Percentiles rank a stretch among this genome's conserved stretches.
phyloP scores from a whole-genome alignment of 2,113 vertebrate genomes.

The Elephas maximus region DNA sequence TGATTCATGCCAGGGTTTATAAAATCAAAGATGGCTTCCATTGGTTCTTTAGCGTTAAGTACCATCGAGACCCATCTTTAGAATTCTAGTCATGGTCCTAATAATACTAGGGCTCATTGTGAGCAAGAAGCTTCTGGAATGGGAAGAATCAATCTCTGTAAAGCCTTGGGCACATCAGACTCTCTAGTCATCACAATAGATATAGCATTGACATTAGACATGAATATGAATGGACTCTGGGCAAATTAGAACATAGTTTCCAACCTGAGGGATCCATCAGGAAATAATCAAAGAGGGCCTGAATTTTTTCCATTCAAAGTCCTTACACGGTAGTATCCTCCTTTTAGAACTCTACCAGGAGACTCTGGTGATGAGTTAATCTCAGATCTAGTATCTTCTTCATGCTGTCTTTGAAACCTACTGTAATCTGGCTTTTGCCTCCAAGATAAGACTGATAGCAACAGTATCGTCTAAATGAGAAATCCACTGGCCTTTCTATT shows the following conservation, averaged over 20 bases:
- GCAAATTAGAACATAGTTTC: neutral
- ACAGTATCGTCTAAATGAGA: neutral
- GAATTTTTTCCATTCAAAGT: neutral
- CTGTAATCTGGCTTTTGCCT: neutral
- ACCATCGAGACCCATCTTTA: neutral
- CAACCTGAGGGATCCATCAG: neutral
- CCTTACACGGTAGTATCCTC: neutral
- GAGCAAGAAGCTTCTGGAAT: neutral
- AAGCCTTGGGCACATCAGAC: neutral
- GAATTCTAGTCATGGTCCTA: neutral
- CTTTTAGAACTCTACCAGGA: neutral
- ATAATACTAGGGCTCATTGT: neutral
- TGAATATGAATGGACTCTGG: neutral
- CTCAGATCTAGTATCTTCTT: neutral
- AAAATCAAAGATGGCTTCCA: constrained; percentile 38
- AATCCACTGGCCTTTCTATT: neutral
- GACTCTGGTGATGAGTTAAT: neutral
- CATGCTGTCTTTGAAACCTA: constrained; percentile 19
- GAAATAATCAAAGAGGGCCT: neutral
- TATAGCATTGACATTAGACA: neutral
- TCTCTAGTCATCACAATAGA: neutral
- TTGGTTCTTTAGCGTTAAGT: constrained; percentile 9
- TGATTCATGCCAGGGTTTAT: neutral
- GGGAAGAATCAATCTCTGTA: neutral
- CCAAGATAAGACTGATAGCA: neutral